Percentiles rank a stretch among this genome's conserved stretches.
These are phyloP conservation scores for Perizoma affinitatum DNA, from an alignment of 2,888 invertebrate genomes.

Conservation along the genomic window DNA sequence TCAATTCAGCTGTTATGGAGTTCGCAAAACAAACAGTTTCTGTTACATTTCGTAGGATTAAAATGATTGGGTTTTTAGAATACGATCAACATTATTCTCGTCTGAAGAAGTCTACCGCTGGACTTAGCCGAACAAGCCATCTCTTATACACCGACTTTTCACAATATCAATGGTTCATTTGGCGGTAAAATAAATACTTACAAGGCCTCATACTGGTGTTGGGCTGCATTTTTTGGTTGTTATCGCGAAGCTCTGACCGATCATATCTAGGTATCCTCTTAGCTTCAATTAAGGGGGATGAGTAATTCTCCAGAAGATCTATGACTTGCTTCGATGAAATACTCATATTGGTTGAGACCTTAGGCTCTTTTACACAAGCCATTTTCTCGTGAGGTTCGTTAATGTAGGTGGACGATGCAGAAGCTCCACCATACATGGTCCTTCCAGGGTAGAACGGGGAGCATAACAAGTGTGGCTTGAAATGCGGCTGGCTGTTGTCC, in stretches of 20 bases:
- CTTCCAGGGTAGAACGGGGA: conserved; percentile 91
- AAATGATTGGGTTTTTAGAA: too few relatives aligned
- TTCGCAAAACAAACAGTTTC: too few relatives aligned
- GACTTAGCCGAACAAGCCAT: too few relatives aligned
- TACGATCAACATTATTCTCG: too few relatives aligned
- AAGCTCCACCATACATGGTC: conserved; percentile 90
- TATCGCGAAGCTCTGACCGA: conserved; percentile 16
- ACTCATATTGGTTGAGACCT: conserved; percentile 78
- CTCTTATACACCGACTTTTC: too few relatives aligned
- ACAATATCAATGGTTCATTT: too few relatives aligned
- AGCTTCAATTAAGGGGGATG: conserved; percentile 91
- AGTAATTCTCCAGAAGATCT: conserved; percentile 91
- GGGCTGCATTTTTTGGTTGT: conserved; percentile 13
- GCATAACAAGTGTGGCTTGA: conserved; percentile 57
- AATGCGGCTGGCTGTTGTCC: conserved; percentile 65
- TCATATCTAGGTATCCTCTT: conserved; percentile 86
- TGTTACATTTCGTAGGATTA: too few relatives aligned
- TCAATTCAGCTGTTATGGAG: too few relatives aligned
- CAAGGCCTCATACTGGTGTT: conserved; percentile 26
- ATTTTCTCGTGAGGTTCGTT: conserved; percentile 62
- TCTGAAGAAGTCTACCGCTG: too few relatives aligned
- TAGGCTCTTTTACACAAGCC: conserved; percentile 52
- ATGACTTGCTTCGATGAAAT: conserved; percentile 91
- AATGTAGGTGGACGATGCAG: conserved; percentile 79
- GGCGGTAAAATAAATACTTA: conserved; percentile 25